These are phyloP conservation scores for Polyploca ridens DNA, from an alignment of 2,888 invertebrate species.

Conservation along the genomic window DNA sequence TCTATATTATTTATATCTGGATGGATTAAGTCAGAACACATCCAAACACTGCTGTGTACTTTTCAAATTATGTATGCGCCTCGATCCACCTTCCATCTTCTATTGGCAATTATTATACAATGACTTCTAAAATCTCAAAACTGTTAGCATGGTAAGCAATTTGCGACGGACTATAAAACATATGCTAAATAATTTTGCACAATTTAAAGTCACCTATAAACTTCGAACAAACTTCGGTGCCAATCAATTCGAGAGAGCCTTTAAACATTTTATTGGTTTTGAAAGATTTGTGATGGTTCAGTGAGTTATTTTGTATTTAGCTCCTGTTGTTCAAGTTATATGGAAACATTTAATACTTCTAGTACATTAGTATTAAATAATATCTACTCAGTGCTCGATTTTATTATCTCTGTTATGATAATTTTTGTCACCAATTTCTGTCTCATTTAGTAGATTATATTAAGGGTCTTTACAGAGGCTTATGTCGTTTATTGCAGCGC, in stretches of 20 bases:
- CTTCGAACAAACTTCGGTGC: neutral
- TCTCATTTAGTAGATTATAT: too few species aligned
- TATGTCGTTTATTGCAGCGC: neutral
- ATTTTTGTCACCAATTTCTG: too few species aligned
- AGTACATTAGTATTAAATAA: too few species aligned
- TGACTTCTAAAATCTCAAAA: neutral
- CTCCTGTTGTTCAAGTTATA: neutral
- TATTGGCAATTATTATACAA: neutral
- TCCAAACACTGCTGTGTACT: too few species aligned
- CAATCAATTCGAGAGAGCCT: neutral
- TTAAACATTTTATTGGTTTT: slow-evolving; percentile 5
- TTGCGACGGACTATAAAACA: slow-evolving; percentile 3
- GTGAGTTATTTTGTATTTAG: neutral
- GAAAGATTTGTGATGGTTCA: neutral
- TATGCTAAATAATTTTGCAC: neutral
- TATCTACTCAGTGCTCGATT: too few species aligned
- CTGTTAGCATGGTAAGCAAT: neutral
- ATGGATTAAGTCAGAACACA: too few species aligned
- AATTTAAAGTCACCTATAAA: slow-evolving; percentile 1
- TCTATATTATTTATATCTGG: too few species aligned
- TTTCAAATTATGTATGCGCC: too few species aligned
- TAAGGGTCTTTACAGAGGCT: neutral
- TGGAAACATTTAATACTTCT: neutral
- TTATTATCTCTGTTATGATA: too few species aligned
- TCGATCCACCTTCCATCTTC: too few species aligned